These are phyloP conservation scores for Drosophila serrata DNA, from an alignment of 1,140 invertebrate species.

Conservation along the genomic window DNA sequence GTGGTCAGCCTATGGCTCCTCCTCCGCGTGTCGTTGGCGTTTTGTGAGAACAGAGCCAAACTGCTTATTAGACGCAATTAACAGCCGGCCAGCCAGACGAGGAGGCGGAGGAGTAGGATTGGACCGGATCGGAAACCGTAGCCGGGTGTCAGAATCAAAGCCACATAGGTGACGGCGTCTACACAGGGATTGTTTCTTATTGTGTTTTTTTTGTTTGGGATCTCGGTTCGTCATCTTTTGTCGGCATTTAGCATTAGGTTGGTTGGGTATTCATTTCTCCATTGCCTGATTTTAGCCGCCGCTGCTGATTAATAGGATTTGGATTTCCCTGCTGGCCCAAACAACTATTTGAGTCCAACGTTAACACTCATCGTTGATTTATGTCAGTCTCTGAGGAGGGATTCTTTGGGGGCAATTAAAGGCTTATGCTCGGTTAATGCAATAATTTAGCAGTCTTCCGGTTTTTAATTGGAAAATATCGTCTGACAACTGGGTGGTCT, in stretches of 20 bases:
- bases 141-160: slow-evolving; percentile 62
- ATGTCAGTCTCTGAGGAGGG: slow-evolving; percentile 36
- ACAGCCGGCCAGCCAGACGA: slow-evolving; percentile 61
- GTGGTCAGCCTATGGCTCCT: slow-evolving; percentile 49
- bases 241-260: slow-evolving; percentile 77
- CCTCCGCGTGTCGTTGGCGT: slow-evolving; percentile 70
- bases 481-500: slow-evolving; percentile 61
- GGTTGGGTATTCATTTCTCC: slow-evolving; percentile 68
- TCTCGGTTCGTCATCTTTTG: slow-evolving; percentile 75
- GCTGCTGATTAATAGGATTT: slow-evolving; percentile 79
- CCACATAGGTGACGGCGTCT: slow-evolving; percentile 57
- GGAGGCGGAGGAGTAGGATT: slow-evolving; percentile 7
- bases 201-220: slow-evolving; percentile 1
- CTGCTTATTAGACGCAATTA: slow-evolving; percentile 84
- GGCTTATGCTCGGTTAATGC: slow-evolving; percentile 71
- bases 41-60: slow-evolving; percentile 81
- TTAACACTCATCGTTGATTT: slow-evolving; percentile 61
- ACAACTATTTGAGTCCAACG: slow-evolving; percentile 49
- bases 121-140: slow-evolving; percentile 16
- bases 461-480: slow-evolving; percentile 67
- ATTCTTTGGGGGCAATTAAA: slow-evolving; percentile 66
- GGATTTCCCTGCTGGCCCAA: slow-evolving; percentile 42
- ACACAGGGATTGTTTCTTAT: slow-evolving; percentile 8
- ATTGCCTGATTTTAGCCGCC: slow-evolving; percentile 36
- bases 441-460: slow-evolving; percentile 80